Evolutionary conservation across 2,113 vertebrate genomes (phyloP), one percentile per base, ranked within the genome.

Genomic region (Lota lota): DNA sequence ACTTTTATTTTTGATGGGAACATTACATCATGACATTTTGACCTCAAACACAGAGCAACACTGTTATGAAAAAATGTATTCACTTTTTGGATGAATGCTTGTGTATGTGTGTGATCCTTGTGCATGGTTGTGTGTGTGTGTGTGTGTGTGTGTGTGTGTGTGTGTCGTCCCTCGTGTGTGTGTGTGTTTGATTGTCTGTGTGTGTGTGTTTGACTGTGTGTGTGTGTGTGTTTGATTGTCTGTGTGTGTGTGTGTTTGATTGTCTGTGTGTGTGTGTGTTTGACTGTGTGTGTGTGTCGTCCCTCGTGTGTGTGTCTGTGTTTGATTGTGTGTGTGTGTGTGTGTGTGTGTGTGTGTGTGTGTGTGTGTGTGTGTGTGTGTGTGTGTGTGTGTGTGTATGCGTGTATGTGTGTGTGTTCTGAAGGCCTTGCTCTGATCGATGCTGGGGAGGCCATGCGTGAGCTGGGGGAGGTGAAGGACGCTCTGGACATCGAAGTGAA

Each of bases 401-500:
- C 18, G 62, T 66, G 22, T 14, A 18, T 63, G 62, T 57, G 20
- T 28, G 3, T 67, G 17, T 69, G 21, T 51, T 7, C 81, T 80
- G 24, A 71, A 99, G 97, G 97, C 24, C 82, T 93, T 50, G 95
- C 94, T 0, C 93, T 99, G 73, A 92, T 93, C 5, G 97, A 99
- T 61, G 93, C 91, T 4, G 97, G 97, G 50, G 97, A 99, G 76
- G 88, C 95, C 80, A 95, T 99, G 95, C 90, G 92, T 65, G 96
- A 99, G 36, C 93, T 99, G 18, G 95, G 94, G 0, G 97, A 99
- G 77, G 97, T 99, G 24, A 99, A 99, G 77, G 97, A 99, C 57
- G 96, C 95, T 60, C 89, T 99, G 80, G 97, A 99, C 74, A 99
- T 99, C 87, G 96, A 99, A 81, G 97, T 99, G 74, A 99, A 99